phyloP scores from a whole-genome alignment of 2,797 vertebrate genomes.

The Mus spretus region DNA sequence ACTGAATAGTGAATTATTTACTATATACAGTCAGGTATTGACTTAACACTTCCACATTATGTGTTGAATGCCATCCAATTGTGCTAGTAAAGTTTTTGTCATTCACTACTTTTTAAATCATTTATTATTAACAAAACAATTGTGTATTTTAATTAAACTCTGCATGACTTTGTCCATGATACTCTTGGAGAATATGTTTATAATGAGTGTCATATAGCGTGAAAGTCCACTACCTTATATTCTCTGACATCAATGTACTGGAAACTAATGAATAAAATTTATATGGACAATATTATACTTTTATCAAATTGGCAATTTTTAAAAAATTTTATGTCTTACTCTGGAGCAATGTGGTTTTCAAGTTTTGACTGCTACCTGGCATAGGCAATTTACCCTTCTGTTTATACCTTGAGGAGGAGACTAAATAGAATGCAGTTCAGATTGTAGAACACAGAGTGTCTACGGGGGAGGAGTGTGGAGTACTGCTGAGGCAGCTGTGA shows the following conservation, averaged over 20 bases:
- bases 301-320: conserved; percentile 48
- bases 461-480: neutral
- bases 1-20: conserved; percentile 4
- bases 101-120: conserved; percentile 57
- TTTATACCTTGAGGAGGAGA: conserved; percentile 39
- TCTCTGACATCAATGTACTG: conserved; percentile 23
- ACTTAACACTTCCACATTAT: conserved; percentile 6
- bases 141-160: conserved; percentile 52
- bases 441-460: neutral
- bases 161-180: neutral
- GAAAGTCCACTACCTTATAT: conserved; percentile 2
- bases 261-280: conserved; percentile 43
- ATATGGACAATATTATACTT: conserved; percentile 20
- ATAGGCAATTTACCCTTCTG: conserved; percentile 32
- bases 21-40: conserved; percentile 18
- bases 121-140: conserved; percentile 26
- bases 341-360: conserved; percentile 43
- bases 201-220: conserved; percentile 25
- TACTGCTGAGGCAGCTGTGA: conserved; percentile 25
- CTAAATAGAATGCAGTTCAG: conserved; percentile 11
- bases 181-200: conserved; percentile 40
- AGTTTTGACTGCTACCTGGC: conserved; percentile 35
- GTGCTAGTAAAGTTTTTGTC: conserved; percentile 30
- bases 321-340: conserved; percentile 33
- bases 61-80: conserved; percentile 46